Conservation (phyloP, 2,113 vertebrate genomes). For the Brachyistius frenatus region DNA sequence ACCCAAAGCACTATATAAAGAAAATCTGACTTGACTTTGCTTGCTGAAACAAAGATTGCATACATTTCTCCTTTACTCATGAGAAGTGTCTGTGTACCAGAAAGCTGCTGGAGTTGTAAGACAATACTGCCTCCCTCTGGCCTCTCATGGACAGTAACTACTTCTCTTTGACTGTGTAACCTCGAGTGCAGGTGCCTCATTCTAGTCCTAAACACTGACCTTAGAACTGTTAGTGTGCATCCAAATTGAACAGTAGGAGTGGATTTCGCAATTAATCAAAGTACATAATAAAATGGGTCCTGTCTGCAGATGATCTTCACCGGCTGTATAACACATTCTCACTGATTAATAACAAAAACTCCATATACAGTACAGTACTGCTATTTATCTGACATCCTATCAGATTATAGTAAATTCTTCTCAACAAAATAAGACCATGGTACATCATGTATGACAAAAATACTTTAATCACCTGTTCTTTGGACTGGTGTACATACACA, state of each 20-base stretch:
- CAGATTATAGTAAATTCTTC: background rate
- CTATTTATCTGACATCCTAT: background rate
- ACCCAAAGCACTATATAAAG: no score
- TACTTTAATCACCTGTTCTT: background rate
- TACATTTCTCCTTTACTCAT: background rate
- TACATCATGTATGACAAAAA: background rate
- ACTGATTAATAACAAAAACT: background rate
- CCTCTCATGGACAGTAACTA: background rate
- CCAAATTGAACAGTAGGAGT: background rate
- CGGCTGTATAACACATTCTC: background rate
- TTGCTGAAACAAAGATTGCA: background rate
- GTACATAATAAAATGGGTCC: no score
- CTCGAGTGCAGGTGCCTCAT: no score
- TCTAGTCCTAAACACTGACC: background rate
- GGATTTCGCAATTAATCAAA: background rate
- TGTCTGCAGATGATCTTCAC: no score
- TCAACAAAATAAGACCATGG: background rate
- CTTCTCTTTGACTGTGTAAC: background rate
- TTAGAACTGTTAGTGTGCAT: background rate
- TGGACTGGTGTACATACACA: background rate
- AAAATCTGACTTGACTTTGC: background rate
- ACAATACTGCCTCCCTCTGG: constrained; percentile 54
- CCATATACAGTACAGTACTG: background rate
- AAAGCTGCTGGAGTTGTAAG: background rate
- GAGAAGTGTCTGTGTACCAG: background rate